These are phyloP conservation scores for Pollenia labialis DNA, from an alignment of 2,888 invertebrate species.

Conservation along the genomic window DNA sequence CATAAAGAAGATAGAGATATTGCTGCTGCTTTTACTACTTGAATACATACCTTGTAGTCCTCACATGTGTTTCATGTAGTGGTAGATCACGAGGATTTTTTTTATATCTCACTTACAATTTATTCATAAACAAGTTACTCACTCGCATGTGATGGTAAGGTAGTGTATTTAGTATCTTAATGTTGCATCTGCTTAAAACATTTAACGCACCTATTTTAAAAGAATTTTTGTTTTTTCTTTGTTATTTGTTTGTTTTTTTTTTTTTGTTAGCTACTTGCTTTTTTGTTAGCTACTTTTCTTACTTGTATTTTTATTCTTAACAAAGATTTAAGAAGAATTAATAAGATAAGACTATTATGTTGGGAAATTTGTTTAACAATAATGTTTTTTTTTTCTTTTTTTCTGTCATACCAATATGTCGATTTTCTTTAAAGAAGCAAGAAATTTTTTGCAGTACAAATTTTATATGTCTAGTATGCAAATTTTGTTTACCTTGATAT, in stretches of 20 bases:
- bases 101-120: slow-evolving; percentile 37
- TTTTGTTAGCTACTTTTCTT: neutral
- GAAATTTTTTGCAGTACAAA: slow-evolving; percentile 25
- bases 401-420: slow-evolving; percentile 25
- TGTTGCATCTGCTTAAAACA: slow-evolving; percentile 71
- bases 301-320: neutral
- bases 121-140: slow-evolving; percentile 38
- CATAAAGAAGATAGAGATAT: slow-evolving; percentile 30
- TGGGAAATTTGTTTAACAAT: slow-evolving; percentile 25
- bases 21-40: neutral
- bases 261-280: neutral
- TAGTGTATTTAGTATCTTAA: slow-evolving; percentile 60
- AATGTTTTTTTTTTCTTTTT: neutral
- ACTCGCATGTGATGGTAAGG: neutral
- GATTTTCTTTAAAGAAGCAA: slow-evolving; percentile 12
- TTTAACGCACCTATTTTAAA: slow-evolving; percentile 67
- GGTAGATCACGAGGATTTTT: slow-evolving; percentile 8
- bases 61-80: slow-evolving; percentile 17
- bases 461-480: slow-evolving; percentile 64
- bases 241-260: neutral
- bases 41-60: neutral
- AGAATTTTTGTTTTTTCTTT: slow-evolving; percentile 10
- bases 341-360: slow-evolving; percentile 47
- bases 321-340: slow-evolving; percentile 63
- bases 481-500: slow-evolving; percentile 42